Conservation (phyloP, 2,113 vertebrate genomes). For the Dipodomys ordii region DNA sequence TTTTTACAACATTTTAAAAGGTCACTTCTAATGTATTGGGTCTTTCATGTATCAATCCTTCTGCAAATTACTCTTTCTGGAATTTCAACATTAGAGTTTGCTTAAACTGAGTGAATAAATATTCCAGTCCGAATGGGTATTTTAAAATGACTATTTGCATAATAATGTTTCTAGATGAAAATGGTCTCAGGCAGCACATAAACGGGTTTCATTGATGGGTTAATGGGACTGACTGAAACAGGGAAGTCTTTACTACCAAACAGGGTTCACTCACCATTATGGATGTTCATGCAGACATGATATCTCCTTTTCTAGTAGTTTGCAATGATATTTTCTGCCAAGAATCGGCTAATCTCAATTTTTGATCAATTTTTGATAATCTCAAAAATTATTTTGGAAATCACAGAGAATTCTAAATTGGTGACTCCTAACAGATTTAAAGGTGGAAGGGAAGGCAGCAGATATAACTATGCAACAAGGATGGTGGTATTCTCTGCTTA, state of each 20-base stretch:
- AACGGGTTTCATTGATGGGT: constrained; percentile 66
- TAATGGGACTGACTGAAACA: constrained; percentile 44
- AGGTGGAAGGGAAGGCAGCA: neutral
- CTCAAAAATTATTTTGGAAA: constrained; percentile 35
- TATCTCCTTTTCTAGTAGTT: constrained; percentile 41
- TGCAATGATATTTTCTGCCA: neutral
- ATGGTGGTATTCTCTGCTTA: neutral
- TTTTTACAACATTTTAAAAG: constrained; percentile 43
- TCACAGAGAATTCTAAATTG: constrained; percentile 40
- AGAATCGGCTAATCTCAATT: no score
- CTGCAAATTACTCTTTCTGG: constrained; percentile 59
- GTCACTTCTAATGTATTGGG: constrained; percentile 62
- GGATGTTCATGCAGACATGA: neutral
- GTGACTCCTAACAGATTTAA: neutral
- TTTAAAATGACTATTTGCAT: constrained; percentile 66
- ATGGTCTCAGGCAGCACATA: constrained; percentile 57
- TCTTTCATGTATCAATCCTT: constrained; percentile 48
- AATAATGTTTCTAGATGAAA: constrained; percentile 77
- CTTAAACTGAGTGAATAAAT: constrained; percentile 71
- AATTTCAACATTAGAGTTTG: constrained; percentile 65
- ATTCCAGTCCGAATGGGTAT: constrained; percentile 60
- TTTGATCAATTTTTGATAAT: no score
- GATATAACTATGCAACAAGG: neutral
- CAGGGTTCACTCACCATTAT: neutral
- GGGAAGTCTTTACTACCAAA: constrained; percentile 45